Conservation (phyloP, 2,888 invertebrate genomes). For the Agrilus cyanescens region DNA sequence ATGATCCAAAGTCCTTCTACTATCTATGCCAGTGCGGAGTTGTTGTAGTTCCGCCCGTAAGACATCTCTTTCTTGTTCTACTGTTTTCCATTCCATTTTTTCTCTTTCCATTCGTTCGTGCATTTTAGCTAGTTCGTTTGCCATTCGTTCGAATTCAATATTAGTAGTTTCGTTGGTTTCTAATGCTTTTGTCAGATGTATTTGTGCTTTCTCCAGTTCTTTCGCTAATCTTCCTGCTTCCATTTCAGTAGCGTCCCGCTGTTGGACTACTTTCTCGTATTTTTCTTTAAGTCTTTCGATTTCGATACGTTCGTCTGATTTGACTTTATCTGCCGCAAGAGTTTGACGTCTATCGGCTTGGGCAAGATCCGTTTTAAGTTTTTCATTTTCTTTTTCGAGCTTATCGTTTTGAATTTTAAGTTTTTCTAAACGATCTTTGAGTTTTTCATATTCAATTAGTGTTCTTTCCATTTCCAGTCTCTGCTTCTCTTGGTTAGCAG, state of each 20-base stretch:
- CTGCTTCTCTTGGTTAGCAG: conserved; percentile 67
- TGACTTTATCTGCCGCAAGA: conserved; percentile 50
- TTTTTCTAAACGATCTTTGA: conserved; percentile 74
- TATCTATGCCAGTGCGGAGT: conserved; percentile 49
- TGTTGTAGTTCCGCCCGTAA: conserved; percentile 58
- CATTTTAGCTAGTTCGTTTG: conserved; percentile 67
- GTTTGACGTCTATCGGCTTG: conserved; percentile 50
- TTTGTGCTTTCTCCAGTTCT: conserved; percentile 76
- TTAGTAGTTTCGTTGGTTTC: conserved; percentile 73
- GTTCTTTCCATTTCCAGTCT: conserved; percentile 70
- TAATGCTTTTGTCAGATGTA: conserved; percentile 71
- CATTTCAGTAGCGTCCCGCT: conserved; percentile 71
- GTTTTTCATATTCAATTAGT: conserved; percentile 80
- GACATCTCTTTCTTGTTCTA: conserved; percentile 64
- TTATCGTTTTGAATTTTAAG: conserved; percentile 60
- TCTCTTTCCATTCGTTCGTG: conserved; percentile 69
- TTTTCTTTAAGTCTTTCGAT: conserved; percentile 76
- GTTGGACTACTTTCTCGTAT: conserved; percentile 72
- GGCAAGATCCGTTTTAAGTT: conserved; percentile 56
- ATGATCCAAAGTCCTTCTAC: conserved; percentile 52
- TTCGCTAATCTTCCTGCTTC: conserved; percentile 75
- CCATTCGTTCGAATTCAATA: conserved; percentile 76
- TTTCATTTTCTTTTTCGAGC: conserved; percentile 65
- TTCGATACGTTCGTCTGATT: conserved; percentile 61
- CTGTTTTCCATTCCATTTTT: conserved; percentile 53